These are phyloP conservation scores for Gerris buenoi DNA, from an alignment of 1,140 invertebrate species.

Conservation along the genomic window DNA sequence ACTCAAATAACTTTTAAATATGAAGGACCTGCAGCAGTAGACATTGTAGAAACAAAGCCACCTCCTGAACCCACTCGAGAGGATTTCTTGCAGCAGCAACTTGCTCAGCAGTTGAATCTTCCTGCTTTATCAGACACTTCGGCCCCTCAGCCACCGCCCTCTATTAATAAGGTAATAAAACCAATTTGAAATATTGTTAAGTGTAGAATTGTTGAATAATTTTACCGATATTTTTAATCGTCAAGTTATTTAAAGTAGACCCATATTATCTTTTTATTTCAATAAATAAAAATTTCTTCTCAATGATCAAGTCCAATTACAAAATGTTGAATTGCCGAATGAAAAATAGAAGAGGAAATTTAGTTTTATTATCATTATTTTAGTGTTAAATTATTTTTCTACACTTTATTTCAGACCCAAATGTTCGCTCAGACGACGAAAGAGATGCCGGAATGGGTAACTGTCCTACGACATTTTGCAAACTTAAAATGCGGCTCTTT, in stretches of 20 bases:
- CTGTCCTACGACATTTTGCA: constrained; percentile 76
- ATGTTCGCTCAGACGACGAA: constrained; percentile 85
- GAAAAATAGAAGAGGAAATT: too few relatives aligned
- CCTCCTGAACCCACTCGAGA: constrained; percentile 36
- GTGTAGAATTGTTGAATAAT: too few relatives aligned
- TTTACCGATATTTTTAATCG: too few relatives aligned
- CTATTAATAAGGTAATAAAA: constrained; percentile 43
- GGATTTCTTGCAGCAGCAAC: constrained; percentile 60
- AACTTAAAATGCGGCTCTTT: constrained; percentile 84
- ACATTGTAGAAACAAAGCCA: constrained; percentile 27
- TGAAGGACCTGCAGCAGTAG: constrained; percentile 31
- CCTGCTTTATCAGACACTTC: constrained; percentile 54
- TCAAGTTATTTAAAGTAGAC: too few relatives aligned
- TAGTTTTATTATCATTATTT: too few relatives aligned
- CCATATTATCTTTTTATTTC: too few relatives aligned
- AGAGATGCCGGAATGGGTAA: constrained; percentile 82
- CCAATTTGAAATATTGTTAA: too few relatives aligned
- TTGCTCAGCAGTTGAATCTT: constrained; percentile 62
- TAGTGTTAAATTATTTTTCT: too few relatives aligned
- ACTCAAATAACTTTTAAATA: constrained; percentile 78
- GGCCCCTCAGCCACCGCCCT: constrained; percentile 27
- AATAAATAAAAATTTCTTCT: too few relatives aligned
- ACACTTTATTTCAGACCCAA: constrained; percentile 47
- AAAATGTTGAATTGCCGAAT: too few relatives aligned
- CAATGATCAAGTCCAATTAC: too few relatives aligned